phyloP scores from a whole-genome alignment of 2,888 invertebrate genomes.

The Cheilosia variabilis region DNA sequence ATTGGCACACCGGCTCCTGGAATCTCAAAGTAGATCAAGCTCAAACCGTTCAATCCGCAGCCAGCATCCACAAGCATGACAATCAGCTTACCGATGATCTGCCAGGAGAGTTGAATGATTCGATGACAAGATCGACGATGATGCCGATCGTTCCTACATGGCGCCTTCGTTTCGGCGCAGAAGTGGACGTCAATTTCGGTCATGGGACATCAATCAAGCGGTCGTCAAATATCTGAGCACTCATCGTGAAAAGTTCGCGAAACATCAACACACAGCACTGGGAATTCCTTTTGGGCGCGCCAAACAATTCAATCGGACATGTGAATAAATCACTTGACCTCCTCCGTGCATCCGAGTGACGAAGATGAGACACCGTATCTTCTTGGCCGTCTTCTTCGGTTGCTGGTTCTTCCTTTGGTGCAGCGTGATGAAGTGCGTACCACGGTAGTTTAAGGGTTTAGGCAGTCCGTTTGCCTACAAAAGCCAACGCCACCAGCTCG shows the following conservation, averaged over 20 bases:
- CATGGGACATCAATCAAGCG: conserved; percentile 83
- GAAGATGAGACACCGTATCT: conserved; percentile 73
- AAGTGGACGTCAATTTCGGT: conserved; percentile 82
- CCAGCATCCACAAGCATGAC: conserved; percentile 37
- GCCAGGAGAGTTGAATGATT: conserved; percentile 64
- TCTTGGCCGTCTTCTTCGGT: conserved; percentile 57
- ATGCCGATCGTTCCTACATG: conserved; percentile 79
- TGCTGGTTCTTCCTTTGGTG: conserved; percentile 22
- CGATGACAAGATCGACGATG: conserved; percentile 73
- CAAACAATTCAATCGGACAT: conserved; percentile 84
- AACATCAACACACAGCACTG: conserved; percentile 71
- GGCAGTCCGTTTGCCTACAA: conserved; percentile 80
- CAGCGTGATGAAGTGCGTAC: conserved; percentile 73
- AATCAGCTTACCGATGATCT: conserved; percentile 60
- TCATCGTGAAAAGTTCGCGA: conserved; percentile 70
- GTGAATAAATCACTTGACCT: conserved; percentile 83
- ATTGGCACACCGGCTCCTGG: conserved; percentile 28
- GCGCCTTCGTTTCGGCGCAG: conserved; percentile 82
- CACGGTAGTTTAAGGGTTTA: conserved; percentile 76
- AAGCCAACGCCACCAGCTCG: conserved; percentile 75
- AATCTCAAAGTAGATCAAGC: conserved; percentile 73
- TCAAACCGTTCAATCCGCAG: conserved; percentile 62
- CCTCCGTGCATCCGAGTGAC: conserved; percentile 77
- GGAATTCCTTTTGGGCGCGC: conserved; percentile 79
- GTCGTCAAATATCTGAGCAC: conserved; percentile 78